These are phyloP conservation scores for Thryonomys swinderianus DNA, from an alignment of 2,113 vertebrate genomes.

Conservation along the genomic window DNA sequence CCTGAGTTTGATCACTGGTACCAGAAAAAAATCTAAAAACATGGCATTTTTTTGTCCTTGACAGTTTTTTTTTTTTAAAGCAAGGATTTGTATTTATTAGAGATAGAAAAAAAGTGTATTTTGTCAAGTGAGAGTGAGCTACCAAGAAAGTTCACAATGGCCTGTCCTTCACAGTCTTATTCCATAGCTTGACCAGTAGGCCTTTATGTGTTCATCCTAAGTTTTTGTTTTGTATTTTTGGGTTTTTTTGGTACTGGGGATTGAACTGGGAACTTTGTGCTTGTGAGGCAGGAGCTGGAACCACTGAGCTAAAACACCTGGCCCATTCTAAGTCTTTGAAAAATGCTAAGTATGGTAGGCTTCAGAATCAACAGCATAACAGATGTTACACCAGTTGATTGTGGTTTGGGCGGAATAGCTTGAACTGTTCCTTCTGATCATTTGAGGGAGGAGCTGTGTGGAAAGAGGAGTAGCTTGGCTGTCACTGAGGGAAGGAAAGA, in stretches of 20 bases:
- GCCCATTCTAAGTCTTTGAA: background rate
- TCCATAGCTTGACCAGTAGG: background rate
- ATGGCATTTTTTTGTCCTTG: background rate
- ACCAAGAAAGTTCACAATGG: background rate
- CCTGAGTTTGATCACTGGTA: too few species aligned
- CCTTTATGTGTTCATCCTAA: constrained; percentile 2
- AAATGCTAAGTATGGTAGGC: background rate
- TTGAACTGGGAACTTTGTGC: too few species aligned
- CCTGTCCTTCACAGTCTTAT: constrained; percentile 42
- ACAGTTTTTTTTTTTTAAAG: background rate
- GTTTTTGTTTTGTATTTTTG: too few species aligned
- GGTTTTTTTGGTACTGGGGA: too few species aligned
- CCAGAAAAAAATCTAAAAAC: too few species aligned
- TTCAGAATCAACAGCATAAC: constrained; percentile 3
- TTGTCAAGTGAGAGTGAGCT: background rate
- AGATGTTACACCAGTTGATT: background rate
- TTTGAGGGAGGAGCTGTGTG: background rate
- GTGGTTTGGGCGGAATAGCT: background rate
- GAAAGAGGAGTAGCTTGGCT: constrained; percentile 34
- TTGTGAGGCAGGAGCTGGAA: too few species aligned
- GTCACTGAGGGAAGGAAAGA: constrained; percentile 15
- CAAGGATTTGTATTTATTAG: background rate
- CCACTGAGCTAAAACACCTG: too few species aligned
- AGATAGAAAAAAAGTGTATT: background rate
- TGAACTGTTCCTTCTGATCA: constrained; percentile 26